Conservation (phyloP, 1,140 invertebrate genomes). For the Chymomyza costata region DNA sequence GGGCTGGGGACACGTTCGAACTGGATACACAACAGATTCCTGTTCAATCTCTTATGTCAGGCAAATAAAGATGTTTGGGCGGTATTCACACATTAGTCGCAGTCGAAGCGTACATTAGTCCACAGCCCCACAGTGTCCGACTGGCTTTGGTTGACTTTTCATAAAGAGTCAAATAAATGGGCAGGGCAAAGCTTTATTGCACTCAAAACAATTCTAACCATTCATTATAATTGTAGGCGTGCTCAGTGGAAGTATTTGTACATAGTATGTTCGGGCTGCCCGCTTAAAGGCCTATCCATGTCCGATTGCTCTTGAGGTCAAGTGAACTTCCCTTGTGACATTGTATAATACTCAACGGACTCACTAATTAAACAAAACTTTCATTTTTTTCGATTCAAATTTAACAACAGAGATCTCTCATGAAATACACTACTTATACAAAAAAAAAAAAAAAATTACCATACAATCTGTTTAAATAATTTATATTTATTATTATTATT, state of each 20-base stretch:
- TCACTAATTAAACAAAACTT: conserved; percentile 46
- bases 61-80: conserved; percentile 11
- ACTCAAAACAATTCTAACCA: conserved; percentile 16
- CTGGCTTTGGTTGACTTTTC: too few species aligned
- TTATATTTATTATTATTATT: too few species aligned
- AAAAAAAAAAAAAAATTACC: too few species aligned
- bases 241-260: not conserved
- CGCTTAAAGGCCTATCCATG: conserved; percentile 57
- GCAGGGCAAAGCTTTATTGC: not conserved
- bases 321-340: too few species aligned
- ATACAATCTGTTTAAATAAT: too few species aligned
- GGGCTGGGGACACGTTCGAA: conserved; percentile 59
- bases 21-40: conserved; percentile 41
- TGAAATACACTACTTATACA: too few species aligned
- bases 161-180: too few species aligned
- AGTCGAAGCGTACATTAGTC: conserved; percentile 23
- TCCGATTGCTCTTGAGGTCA: conserved; percentile 21
- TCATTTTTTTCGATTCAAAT: not conserved
- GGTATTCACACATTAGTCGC: conserved; percentile 35
- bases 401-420: not conserved
- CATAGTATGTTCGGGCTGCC: conserved; percentile 10
- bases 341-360: too few species aligned
- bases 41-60: not conserved
- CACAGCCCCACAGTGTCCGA: not conserved
- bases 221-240: conserved; percentile 49